Conservation (phyloP, 2,888 invertebrate genomes). For the Drosophila kuntzei region DNA sequence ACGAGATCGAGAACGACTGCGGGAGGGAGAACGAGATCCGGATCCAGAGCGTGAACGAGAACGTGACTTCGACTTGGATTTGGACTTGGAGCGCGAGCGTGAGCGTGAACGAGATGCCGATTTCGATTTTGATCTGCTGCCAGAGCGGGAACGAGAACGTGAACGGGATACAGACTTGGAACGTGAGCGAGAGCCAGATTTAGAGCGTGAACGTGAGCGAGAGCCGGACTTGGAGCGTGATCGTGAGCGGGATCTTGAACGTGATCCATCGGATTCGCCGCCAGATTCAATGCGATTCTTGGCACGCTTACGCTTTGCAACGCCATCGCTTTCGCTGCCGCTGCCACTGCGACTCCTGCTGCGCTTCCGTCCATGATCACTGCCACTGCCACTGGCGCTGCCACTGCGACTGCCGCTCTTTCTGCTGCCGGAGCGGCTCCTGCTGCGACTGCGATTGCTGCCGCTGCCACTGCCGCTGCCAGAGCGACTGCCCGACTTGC, state of each 20-base stretch:
- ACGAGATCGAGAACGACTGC: slow-evolving; percentile 61
- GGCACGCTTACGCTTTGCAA: slow-evolving; percentile 52
- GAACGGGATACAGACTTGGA: slow-evolving; percentile 59
- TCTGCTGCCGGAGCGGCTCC: slow-evolving; percentile 40
- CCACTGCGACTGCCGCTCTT: slow-evolving; percentile 59
- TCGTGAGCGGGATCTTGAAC: slow-evolving; percentile 52
- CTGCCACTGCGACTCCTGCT: slow-evolving; percentile 72
- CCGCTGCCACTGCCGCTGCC: slow-evolving; percentile 84
- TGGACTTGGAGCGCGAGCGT: slow-evolving; percentile 74
- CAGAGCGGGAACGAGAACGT: slow-evolving; percentile 37
- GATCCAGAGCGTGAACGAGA: slow-evolving; percentile 69
- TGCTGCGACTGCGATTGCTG: slow-evolving; percentile 47
- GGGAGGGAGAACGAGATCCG: slow-evolving; percentile 59
- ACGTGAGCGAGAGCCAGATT: slow-evolving; percentile 65
- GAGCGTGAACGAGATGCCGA: slow-evolving; percentile 62
- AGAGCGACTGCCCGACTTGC: slow-evolving; percentile 32
- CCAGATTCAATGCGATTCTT: slow-evolving; percentile 79
- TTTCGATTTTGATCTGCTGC: slow-evolving; percentile 37
- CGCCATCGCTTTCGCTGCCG: slow-evolving; percentile 69
- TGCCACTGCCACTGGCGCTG: slow-evolving; percentile 78
- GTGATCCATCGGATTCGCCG: slow-evolving; percentile 69
- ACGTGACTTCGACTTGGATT: slow-evolving; percentile 56
- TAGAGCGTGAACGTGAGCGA: slow-evolving; percentile 66
- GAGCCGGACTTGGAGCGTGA: slow-evolving; percentile 68
- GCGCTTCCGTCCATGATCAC: slow-evolving; percentile 71